Conservation (phyloP, 2,888 invertebrate species). For the Creontiades dilutus region DNA sequence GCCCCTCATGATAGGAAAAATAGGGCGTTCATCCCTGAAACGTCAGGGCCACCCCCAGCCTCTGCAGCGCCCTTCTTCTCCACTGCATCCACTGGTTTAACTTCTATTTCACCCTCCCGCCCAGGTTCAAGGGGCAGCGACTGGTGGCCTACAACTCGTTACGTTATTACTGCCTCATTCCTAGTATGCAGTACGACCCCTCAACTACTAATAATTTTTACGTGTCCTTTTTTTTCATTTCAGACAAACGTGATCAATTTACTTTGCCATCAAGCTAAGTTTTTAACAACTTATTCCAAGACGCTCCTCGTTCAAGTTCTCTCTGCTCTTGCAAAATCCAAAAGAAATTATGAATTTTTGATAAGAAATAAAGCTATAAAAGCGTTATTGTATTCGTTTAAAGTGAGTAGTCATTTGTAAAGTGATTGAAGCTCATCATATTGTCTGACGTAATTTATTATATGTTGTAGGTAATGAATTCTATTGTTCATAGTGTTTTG, state of each 20-base stretch:
- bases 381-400: conserved; percentile 63
- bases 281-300: conserved; percentile 64
- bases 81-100: too few species aligned
- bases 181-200: too few species aligned
- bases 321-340: conserved; percentile 53
- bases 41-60: too few species aligned
- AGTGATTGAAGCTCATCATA: neutral
- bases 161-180: too few species aligned
- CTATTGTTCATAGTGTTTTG: conserved; percentile 40
- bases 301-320: conserved; percentile 66
- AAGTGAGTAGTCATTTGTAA: neutral
- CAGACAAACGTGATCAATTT: conserved; percentile 65
- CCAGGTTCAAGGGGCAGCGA: too few species aligned
- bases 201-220: neutral
- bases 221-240: neutral
- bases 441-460: too few species aligned
- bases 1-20: too few species aligned
- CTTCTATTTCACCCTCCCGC: too few species aligned
- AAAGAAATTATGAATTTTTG: conserved; percentile 63
- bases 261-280: conserved; percentile 66
- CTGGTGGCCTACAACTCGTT: too few species aligned
- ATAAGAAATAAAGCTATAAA: conserved; percentile 65
- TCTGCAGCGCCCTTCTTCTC: too few species aligned
- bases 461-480: too few species aligned
- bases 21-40: too few species aligned